A percentile compares a stretch with the other conserved stretches of the same genome.
phyloP scores from a whole-genome alignment of 2,888 invertebrate genomes.

The Strigamia crassipes region DNA sequence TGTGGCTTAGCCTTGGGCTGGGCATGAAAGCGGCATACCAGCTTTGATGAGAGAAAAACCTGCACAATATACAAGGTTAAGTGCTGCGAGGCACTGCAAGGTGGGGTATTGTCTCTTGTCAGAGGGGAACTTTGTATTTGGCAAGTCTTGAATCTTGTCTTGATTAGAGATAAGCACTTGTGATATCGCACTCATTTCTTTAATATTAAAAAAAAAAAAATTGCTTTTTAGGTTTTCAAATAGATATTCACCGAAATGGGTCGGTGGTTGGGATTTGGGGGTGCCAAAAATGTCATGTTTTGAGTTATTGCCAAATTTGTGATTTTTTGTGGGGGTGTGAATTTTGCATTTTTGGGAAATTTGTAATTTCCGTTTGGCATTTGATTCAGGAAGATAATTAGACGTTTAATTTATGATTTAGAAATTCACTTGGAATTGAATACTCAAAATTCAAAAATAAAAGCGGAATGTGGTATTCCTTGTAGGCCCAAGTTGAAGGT shows the following conservation, averaged over 20 bases:
- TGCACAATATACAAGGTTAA: constrained; percentile 42
- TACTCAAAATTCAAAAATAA: constrained; percentile 9
- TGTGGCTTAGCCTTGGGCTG: constrained; percentile 43
- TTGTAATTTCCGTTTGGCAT: too few relatives aligned
- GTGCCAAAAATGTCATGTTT: background rate
- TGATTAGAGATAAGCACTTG: constrained; percentile 40
- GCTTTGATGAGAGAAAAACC: constrained; percentile 43
- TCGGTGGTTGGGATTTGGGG: background rate
- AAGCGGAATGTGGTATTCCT: constrained; percentile 30
- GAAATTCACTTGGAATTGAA: too few relatives aligned
- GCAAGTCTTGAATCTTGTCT: constrained; percentile 42
- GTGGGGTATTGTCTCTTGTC: constrained; percentile 42
- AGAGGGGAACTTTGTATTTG: constrained; percentile 38
- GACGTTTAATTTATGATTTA: too few relatives aligned
- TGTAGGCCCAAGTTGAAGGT: constrained; percentile 37
- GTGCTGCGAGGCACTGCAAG: constrained; percentile 40
- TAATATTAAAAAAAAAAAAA: background rate
- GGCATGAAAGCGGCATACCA: constrained; percentile 41
- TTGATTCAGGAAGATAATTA: too few relatives aligned
- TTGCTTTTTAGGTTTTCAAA: background rate
- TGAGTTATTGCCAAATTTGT: background rate
- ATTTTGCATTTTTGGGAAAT: too few relatives aligned
- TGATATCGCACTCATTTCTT: constrained; percentile 22
- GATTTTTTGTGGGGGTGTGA: too few relatives aligned
- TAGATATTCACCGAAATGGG: background rate